Percentiles rank a stretch among this genome's conserved stretches.
These are phyloP conservation scores for Ceratina australensis DNA, from an alignment of 1,140 invertebrate genomes.

Conservation along the genomic window DNA sequence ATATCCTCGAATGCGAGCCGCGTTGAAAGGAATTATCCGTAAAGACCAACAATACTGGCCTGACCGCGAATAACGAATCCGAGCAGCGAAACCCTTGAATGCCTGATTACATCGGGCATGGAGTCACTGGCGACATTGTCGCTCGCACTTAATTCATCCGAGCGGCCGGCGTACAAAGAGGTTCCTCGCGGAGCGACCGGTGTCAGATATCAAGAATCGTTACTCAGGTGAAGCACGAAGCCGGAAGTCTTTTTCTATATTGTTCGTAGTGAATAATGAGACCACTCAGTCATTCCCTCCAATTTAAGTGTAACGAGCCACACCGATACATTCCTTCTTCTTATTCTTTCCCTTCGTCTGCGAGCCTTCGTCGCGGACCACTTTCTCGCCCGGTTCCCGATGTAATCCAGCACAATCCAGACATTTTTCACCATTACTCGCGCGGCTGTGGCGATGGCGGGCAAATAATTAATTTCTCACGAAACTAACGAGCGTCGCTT, in stretches of 20 bases:
- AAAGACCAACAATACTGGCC: background rate
- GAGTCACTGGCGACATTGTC: slow-evolving; percentile 29
- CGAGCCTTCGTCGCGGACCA: slow-evolving; percentile 38
- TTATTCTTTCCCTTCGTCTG: slow-evolving; percentile 74
- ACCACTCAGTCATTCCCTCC: slow-evolving; percentile 79
- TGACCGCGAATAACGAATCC: background rate
- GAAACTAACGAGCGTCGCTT: slow-evolving; percentile 76
- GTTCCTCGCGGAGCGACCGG: slow-evolving; percentile 37
- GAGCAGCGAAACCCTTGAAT: slow-evolving; percentile 38
- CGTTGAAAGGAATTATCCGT: background rate
- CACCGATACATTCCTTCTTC: slow-evolving; percentile 79
- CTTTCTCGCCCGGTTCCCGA: slow-evolving; percentile 62
- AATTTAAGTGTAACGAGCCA: slow-evolving; percentile 80
- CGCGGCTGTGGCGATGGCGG: slow-evolving; percentile 70
- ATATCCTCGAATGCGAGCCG: background rate
- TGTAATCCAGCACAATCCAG: slow-evolving; percentile 78
- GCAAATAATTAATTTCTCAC: slow-evolving; percentile 80
- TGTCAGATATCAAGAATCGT: slow-evolving; percentile 61
- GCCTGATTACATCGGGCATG: slow-evolving; percentile 46
- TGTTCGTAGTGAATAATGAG: slow-evolving; percentile 78
- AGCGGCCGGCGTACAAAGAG: slow-evolving; percentile 16
- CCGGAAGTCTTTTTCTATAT: slow-evolving; percentile 74
- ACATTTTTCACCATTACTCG: slow-evolving; percentile 80
- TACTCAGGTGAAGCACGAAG: slow-evolving; percentile 51
- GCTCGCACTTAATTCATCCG: slow-evolving; percentile 56